phyloP scores from a whole-genome alignment of 2,888 invertebrate genomes.

The Drosophila austrosaltans region DNA sequence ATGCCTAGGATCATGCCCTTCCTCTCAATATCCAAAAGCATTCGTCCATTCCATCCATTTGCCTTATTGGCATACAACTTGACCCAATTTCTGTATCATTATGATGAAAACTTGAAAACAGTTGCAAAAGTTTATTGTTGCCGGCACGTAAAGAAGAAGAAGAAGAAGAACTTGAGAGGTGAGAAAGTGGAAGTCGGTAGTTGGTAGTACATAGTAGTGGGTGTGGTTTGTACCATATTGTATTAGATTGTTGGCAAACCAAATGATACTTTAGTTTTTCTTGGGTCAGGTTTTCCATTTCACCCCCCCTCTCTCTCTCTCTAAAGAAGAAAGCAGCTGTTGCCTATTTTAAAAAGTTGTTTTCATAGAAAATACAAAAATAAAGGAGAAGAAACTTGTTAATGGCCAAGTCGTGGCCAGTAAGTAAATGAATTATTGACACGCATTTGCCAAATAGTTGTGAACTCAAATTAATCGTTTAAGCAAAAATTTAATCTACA shows the following conservation, averaged over 20 bases:
- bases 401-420: neutral
- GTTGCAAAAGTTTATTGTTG: constrained; percentile 47
- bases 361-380: constrained; percentile 22
- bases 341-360: constrained; percentile 43
- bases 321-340: constrained; percentile 41
- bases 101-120: constrained; percentile 43
- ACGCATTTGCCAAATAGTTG: neutral
- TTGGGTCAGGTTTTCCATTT: constrained; percentile 20
- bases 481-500: neutral
- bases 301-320: neutral
- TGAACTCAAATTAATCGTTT: neutral
- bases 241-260: constrained; percentile 40
- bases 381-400: constrained; percentile 7
- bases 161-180: neutral
- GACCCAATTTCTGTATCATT: constrained; percentile 68
- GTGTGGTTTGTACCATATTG: constrained; percentile 30
- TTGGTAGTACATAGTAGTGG: neutral
- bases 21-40: constrained; percentile 37
- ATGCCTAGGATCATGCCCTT: constrained; percentile 19
- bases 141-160: constrained; percentile 19
- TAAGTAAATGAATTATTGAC: neutral
- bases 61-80: constrained; percentile 68
- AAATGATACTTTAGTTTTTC: constrained; percentile 42
- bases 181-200: constrained; percentile 16
- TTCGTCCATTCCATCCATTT: constrained; percentile 11